Base-by-base conservation (phyloP, 2,797 vertebrate genomes). In the Coluber constrictor region DNA sequence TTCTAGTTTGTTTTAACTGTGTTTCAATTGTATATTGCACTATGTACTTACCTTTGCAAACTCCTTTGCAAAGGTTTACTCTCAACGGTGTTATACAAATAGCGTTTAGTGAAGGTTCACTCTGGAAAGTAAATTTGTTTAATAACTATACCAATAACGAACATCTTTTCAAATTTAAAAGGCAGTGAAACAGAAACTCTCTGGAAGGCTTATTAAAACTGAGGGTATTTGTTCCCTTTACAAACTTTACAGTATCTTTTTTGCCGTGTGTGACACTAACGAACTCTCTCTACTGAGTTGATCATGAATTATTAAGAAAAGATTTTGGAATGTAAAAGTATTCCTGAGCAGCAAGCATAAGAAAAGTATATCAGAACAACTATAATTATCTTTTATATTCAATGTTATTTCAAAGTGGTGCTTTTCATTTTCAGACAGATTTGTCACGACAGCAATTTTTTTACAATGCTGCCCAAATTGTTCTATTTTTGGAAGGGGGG, bases 361-460 rank as follows among this genome's bases (percentile, higher is more conserved):
- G 43, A 6, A 3, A 23, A 94, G 18, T 13, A 61, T 8, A 55
- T 74, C 16, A 43, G 25, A 18, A 43, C 27, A 20, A 6, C 13
- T 90, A 87, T 93, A 91, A 90, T 95, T 56, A 91, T 93, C 70
- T 94, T 95, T 89, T 79, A 91, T 60, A 60, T 86, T 95, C 89
- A 93, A 0, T 91, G 66, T 16, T 54, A 60, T 92, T 96, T 90
- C 86, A 90, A 93, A 93, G 92, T 92, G 74, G 95, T 93, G 61
- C 60, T 94, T 95, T 47, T 95, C 94, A 94, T 94, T 96, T 89
- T 92, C 63, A 92, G 93, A 66, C 61, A 94, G 93, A 89, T 94
- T 95, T 93, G 94, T 93, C 92, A 70, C 90, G 92, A 96, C 96
- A 96, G 93, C 93, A 96, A 90, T 92, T 94, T 93, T 96, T 51